These are phyloP conservation scores for Thereva nobilitata DNA, from an alignment of 2,888 invertebrate species.

Conservation along the genomic window DNA sequence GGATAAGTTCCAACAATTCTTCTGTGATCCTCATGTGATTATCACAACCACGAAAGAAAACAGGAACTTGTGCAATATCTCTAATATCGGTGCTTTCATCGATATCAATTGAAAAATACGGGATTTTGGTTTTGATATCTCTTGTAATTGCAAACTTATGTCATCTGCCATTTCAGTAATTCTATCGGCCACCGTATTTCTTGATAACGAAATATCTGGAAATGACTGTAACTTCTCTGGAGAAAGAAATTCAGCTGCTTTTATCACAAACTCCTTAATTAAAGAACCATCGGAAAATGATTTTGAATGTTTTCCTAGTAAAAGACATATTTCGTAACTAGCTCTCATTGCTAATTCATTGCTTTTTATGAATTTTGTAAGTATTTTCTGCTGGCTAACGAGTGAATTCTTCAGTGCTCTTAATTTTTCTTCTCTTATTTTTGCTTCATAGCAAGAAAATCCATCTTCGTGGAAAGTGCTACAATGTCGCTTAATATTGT, in stretches of 20 bases:
- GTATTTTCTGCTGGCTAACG: neutral
- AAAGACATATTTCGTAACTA: neutral
- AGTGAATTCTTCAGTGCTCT: slow-evolving; percentile 12
- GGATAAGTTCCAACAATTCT: no score
- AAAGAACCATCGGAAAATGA: slow-evolving; percentile 13
- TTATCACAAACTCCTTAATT: slow-evolving; percentile 9
- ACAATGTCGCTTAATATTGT: slow-evolving; percentile 10
- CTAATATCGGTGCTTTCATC: no score
- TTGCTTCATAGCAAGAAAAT: slow-evolving; percentile 7
- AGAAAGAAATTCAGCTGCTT: slow-evolving; percentile 5
- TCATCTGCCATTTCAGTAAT: no score
- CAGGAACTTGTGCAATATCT: no score
- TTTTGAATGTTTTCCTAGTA: slow-evolving; percentile 15
- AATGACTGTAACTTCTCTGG: slow-evolving; percentile 15
- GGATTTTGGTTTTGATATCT: no score
- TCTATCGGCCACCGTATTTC: no score
- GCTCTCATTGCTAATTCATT: slow-evolving; percentile 17
- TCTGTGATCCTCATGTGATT: no score
- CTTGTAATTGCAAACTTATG: no score
- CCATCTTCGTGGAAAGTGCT: slow-evolving; percentile 1
- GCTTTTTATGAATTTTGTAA: slow-evolving; percentile 16
- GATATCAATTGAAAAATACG: no score
- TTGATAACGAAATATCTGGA: slow-evolving; percentile 12
- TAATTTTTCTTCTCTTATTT: slow-evolving; percentile 13
- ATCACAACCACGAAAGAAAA: no score